Conservation (phyloP, 2,888 invertebrate genomes). For the Cybosia mesomella region DNA sequence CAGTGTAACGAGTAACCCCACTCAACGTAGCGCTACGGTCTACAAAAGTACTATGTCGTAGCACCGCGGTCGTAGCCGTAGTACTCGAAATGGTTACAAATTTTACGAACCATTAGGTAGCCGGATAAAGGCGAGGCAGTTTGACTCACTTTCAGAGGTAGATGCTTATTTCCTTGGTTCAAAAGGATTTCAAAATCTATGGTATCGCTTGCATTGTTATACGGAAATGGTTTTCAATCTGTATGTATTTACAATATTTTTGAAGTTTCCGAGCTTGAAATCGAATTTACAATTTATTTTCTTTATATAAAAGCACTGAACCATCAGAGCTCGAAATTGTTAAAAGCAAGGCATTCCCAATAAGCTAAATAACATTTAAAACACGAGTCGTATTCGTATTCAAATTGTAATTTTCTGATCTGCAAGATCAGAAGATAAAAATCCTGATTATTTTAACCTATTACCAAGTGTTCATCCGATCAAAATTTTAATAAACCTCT, state of each 20-base stretch:
- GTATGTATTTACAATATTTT: conserved; percentile 18
- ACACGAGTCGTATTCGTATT: no score
- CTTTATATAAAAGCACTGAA: not conserved
- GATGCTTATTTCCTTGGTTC: conserved; percentile 55
- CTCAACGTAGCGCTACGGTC: conserved; percentile 53
- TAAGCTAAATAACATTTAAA: no score
- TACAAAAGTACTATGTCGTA: conserved; percentile 56
- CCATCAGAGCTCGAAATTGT: not conserved
- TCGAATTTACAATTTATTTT: not conserved
- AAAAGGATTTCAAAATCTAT: conserved; percentile 40
- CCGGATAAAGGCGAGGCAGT: conserved; percentile 57
- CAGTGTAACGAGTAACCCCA: conserved; percentile 48
- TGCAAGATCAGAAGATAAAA: conserved; percentile 36
- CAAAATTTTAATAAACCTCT: conserved; percentile 67
- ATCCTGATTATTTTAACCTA: conserved; percentile 56
- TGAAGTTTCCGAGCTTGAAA: not conserved
- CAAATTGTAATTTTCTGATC: not conserved
- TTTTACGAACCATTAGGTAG: conserved; percentile 68
- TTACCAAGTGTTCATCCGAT: conserved; percentile 54
- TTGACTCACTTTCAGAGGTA: conserved; percentile 56
- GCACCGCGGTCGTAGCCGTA: conserved; percentile 55
- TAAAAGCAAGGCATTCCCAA: not conserved
- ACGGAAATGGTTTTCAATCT: conserved; percentile 18
- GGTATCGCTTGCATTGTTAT: conserved; percentile 23
- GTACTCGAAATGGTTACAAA: conserved; percentile 64